Evolutionary conservation across 2,113 vertebrate genomes (phyloP).

Genomic region (Riparia riparia): DNA sequence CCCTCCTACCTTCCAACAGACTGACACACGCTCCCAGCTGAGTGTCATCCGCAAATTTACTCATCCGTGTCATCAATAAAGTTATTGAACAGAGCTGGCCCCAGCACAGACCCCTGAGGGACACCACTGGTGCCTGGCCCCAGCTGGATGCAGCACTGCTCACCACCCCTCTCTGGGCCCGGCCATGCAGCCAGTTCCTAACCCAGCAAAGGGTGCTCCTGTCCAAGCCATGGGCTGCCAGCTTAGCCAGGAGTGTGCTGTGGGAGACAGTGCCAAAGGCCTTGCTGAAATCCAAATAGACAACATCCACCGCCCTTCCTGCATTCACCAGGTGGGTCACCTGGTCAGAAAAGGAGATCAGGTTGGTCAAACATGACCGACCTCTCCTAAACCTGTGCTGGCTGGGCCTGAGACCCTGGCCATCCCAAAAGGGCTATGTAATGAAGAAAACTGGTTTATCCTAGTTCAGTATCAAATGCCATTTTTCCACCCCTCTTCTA

Average conservation of each 20-base stretch:
- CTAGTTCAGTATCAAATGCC: background rate
- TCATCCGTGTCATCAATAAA: background rate
- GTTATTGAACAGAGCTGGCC: background rate
- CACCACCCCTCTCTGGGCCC: background rate
- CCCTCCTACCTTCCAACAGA: background rate
- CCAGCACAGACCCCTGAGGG: background rate
- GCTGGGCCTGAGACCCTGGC: background rate
- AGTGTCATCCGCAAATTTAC: background rate
- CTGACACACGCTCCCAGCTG: background rate
- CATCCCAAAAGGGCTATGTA: background rate
- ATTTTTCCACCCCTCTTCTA: background rate
- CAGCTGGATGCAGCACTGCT: background rate
- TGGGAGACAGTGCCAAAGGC: background rate
- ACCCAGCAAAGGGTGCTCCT: background rate
- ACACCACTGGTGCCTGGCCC: background rate
- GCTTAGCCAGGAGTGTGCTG: background rate
- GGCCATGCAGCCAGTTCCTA: background rate
- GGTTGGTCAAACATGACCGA: background rate
- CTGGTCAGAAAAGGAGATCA: background rate
- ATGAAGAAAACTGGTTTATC: background rate
- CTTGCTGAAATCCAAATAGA: background rate
- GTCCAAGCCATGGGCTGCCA: background rate
- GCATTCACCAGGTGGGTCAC: background rate
- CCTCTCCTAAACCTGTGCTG: background rate
- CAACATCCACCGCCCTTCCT: background rate